Evolutionary conservation across 2,113 vertebrate genomes (phyloP), one percentile per base, ranked within the genome.

Genomic region (Tautogolabrus adspersus): DNA sequence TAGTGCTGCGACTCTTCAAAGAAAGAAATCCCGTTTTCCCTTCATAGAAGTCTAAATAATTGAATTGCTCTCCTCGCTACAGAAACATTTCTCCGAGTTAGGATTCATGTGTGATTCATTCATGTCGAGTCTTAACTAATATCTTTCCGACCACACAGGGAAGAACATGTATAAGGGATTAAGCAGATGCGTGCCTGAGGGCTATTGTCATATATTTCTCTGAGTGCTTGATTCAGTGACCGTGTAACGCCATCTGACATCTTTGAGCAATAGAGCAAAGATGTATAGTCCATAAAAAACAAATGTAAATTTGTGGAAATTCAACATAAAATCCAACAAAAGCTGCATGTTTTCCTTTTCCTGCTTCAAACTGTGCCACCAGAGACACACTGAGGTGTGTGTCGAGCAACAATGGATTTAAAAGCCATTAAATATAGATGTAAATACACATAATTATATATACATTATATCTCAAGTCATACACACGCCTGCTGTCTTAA

Each of bases 21-120:
- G 6, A 49, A 38, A 30, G 10, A 62, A 63, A 64, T 21, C 21
- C 62, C 30, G 30, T 19, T 44, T 75, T 42, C 21, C 49, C 62
- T 58, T 49, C 55, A 26, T 15, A 64, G 47, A 78, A 47, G 16
- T 71, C 40, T 81, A 26, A 79, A 87, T 73, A 34, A 86, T 89
- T 83, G 21, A 77, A 79, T 22, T 19, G 2, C 62, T 59, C 22
- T 51, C 52, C 61, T 8, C 56, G 47, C 61, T 40, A 3, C 37
- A 58, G 52, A 79, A 69, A 74, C 30, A 19, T 49, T 49, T 78
- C 55, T 54, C 11, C 3, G 2, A 68, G 34, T 64, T 56, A n/a
- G 75, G 40, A 68, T 79, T 54, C 47, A 44, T 49, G 54, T 37
- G 51, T 16, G 6, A 54, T n/a, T 71, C 34, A 40, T 42, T 68